Percentiles rank a stretch among this genome's conserved stretches.
phyloP scores from a whole-genome alignment of 1,140 invertebrate species.

The Drosophila ogumai region DNA sequence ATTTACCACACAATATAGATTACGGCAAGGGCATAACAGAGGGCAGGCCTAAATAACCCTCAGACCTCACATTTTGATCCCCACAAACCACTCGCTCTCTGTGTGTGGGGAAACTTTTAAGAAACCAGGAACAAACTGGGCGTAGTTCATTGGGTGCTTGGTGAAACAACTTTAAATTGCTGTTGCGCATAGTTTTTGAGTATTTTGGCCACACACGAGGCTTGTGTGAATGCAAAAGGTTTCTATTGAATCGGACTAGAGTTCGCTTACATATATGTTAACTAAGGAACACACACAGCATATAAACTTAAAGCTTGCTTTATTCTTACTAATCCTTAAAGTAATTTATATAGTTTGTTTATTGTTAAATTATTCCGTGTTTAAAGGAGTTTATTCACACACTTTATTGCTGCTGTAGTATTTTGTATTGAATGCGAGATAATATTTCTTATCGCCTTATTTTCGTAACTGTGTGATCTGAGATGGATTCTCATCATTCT shows the following conservation, averaged over 20 bases:
- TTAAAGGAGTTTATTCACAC: background rate
- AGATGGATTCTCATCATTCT: constrained; percentile 14
- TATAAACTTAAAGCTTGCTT: background rate
- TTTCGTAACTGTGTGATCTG: constrained; percentile 8
- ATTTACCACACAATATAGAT: constrained; percentile 30
- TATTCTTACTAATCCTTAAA: background rate
- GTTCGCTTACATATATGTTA: background rate
- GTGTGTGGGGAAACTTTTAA: constrained; percentile 6
- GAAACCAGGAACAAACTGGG: constrained; percentile 4
- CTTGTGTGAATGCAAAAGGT: constrained; percentile 1
- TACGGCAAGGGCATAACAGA: background rate
- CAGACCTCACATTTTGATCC: constrained; percentile 10
- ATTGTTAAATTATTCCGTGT: background rate
- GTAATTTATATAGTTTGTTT: background rate
- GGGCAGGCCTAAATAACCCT: constrained; percentile 2
- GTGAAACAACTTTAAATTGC: constrained; percentile 17
- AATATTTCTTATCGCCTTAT: constrained; percentile 1
- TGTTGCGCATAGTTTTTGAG: constrained; percentile 16
- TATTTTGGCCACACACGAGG: background rate
- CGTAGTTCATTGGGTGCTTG: constrained; percentile 11
- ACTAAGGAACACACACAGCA: background rate
- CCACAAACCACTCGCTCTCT: background rate
- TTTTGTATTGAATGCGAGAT: background rate
- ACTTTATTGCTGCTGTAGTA: too few relatives aligned
- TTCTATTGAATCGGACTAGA: constrained; percentile 1